Base-by-base conservation (phyloP, 2,797 vertebrate species). In the Acanthiza pusilla region DNA sequence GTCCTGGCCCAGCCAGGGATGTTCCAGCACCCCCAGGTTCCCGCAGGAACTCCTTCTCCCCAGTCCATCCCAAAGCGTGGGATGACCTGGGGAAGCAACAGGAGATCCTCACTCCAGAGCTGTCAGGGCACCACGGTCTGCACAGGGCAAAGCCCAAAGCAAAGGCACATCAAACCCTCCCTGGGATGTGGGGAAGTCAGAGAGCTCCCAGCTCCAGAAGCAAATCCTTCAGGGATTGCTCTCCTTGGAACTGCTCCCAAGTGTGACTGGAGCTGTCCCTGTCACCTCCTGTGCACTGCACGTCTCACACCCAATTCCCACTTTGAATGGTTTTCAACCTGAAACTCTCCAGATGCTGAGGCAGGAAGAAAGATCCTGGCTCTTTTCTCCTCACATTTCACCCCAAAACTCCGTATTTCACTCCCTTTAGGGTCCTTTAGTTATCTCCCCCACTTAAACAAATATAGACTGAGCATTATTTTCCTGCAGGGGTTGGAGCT, bases 401-500 rank as follows among this genome's bases (percentile, higher is more conserved):
- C 38, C n/a, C 34, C 38, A 34, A 25, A 62, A 32, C 25, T 78
- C 62, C 2, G 0, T 10, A 36, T 74, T 86, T 84, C 38, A 6
- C 34, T 85, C 42, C 42, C 85, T 75, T 68, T 42, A 54, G 81
- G 53, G 78, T 57, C 83, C 60, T 82, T 62, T 19, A 25, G 77
- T 70, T 53, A 22, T 29, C 67, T 90, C 50, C 71, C 72, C 68
- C 50, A 27, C 72, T 92, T 92, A 85, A 93, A 88, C 78, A 89
- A 95, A 93, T 90, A 74, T 0, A 94, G 92, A 53, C 67, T 57
- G 48, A 91, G 62, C 65, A 36, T 72, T 83, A 60, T 93, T 92
- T 88, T 93, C 72, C 94, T 93, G 81, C 5, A 87, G 84, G 88
- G 90, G 55, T 83, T 61, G 36, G 82, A 87, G 91, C 89, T 75